Base-by-base conservation (phyloP, 2,888 invertebrate genomes). In the Rotaria socialis region DNA sequence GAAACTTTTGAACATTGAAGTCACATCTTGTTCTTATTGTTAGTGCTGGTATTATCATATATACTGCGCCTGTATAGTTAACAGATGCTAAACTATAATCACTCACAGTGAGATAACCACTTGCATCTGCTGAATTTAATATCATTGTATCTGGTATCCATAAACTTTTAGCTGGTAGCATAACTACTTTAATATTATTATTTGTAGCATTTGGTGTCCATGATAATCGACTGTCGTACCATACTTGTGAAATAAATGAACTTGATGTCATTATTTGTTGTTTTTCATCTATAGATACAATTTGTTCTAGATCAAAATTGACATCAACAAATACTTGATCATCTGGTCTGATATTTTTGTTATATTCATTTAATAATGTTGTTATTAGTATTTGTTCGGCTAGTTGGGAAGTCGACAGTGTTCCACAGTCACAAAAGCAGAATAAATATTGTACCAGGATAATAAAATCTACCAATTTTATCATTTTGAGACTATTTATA, bases 1-100 rank as follows among this genome's bases (percentile, higher is more conserved):
- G 58, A 58, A 58, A 58, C 3, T 58, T 22, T 58, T 22, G 58
- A 58, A 58, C n/a, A n/a, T 5, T 24, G 7, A 58, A 58, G 24
- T n/a, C 24, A 22, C 58, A 58, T 22, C 58, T 22, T 58, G 58
- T 58, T 58, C 24, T 58, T n/a, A n/a, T 5, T n/a, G 58, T n/a
- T 58, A 58, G 24, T n/a, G 58, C 58, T 58, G 58, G 58, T 58
- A 58, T 16, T 58, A 58, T 58, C 58, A 58, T 58, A 58, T 58
- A 58, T 2, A 58, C 58, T 24, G 22, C 6, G 24, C 58, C 58
- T 14, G 58, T 58, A 58, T 58, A 22, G 19, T 22, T 5, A 22
- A 58, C 58, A 22, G 58, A 58, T 24, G 22, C 58, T 8, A 58
- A 22, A 58, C 14, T 58, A 58, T 58, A 58, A 58, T 10, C 19